Base-by-base conservation (phyloP, 2,888 invertebrate species). In the Gasteruption jaculator region DNA sequence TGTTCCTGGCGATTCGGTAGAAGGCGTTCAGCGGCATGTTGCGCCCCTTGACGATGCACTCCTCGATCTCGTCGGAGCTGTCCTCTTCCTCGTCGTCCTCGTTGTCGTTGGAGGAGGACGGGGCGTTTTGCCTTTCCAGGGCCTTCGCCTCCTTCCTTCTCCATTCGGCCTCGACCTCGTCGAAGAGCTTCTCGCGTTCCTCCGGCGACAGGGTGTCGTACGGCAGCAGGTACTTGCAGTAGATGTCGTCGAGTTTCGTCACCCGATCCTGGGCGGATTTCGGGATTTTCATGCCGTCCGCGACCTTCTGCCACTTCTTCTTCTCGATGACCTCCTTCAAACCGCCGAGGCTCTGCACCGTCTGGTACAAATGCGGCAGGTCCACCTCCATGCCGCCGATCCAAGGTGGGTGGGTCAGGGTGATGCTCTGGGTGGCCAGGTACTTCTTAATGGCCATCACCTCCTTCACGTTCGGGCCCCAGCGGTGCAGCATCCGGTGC, bases 371-470 rank as follows among this genome's bases (percentile, higher is more conserved):
- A 34, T 87, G 82, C 0, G 91, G 87, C 3, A 95, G 72, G 67
- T 95, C 91, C 0, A 94, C 78, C 74, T 95, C 94, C 74, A 93
- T 83, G 4, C 93, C 91, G 19, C 92, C 91, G 53, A 93, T 82
- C 81, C 85, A 80, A 1, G 93, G 92, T 2, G 85, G 80, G 57
- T 85, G 82, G 20, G 78, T 80, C 54, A 89, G 77, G 1, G 78
- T 76, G 3, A 89, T 85, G 51, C 82, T 85, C 60, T 91, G 86
- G 0, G 85, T 83, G 1, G 83, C 80, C 44, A 91, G 73, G 67
- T 89, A 86, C 53, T 86, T 84, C 54, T 81, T 85, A 34, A 95
- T 92, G 5, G 90, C 88, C 65, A 86, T 83, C 63, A 91, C 75
- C 67, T 92, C 88, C 52, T 85, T 82, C 1, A 88, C 83, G 54